Base-by-base conservation (phyloP, 2,888 invertebrate genomes). In the Stenodera caucasica region DNA sequence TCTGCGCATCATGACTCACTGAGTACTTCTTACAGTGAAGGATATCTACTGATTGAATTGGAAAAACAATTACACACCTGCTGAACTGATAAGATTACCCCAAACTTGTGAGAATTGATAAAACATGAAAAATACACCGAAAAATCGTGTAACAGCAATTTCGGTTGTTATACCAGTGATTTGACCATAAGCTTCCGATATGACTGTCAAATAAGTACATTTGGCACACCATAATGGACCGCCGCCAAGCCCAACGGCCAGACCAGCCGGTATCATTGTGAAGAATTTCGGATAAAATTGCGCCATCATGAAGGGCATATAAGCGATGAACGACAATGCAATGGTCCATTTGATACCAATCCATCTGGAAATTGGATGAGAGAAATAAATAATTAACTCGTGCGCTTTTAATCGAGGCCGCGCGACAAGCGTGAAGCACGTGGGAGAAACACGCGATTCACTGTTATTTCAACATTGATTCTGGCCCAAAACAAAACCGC, bases 221-320 rank as follows among this genome's bases (percentile, higher is more conserved):
- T 97, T 96, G 15, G 96, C 94, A 69, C 96, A 94, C 97, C 97
- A 97, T 18, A 97, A 82, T 0, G 96, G 96, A 0, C 96, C 96
- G 0, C 94, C 96, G 0, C 94, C 95, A 12, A 96, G 82, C 2
- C 95, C 95, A 0, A 94, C 89, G 69, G 91, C 85, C 73, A 94
- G 81, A 0, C 93, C 92, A 0, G 93, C 90, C 0, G 94, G 94
- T 45, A 94, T 87, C 76, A 94, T 84, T 0, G 94, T 93, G 75
- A 85, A 90, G 77, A 94, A 90, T 67, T 86, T 88, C 0, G 96
- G 94, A 77, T 92, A 90, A 78, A 96, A 94, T 80, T 97, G 96
- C 0, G 95, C 90, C 0, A 86, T 88, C 67, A 97, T 95, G 81
- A 94, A 97, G 9, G 94, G 90, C 84, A 94, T 90, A 79, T 96